These are phyloP conservation scores for Scrobipalpa costella DNA, from an alignment of 2,888 invertebrate species.

Conservation along the genomic window DNA sequence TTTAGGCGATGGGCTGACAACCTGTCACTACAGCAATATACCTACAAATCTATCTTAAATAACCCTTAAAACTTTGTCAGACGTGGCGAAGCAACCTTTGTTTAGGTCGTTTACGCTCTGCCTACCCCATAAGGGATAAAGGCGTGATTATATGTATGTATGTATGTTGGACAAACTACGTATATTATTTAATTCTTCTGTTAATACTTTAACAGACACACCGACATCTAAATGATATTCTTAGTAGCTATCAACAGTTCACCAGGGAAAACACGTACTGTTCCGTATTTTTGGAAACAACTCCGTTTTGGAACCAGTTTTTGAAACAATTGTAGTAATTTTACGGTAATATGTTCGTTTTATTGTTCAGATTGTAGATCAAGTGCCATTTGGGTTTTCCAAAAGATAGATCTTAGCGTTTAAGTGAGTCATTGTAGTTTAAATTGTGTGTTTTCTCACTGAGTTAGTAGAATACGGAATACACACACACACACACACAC, in stretches of 20 bases:
- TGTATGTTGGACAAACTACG: too few relatives aligned
- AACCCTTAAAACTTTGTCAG: too few relatives aligned
- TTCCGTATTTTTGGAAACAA: conserved; percentile 21
- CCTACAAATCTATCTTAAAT: too few relatives aligned
- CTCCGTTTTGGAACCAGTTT: conserved; percentile 33
- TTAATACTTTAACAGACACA: not conserved
- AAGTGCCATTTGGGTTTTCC: conserved; percentile 20
- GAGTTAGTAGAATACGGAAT: not conserved
- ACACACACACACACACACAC: too few relatives aligned
- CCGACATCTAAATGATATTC: not conserved
- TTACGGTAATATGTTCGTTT: conserved; percentile 23
- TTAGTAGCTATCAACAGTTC: conserved; percentile 33
- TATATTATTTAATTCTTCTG: too few relatives aligned
- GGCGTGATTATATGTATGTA: too few relatives aligned
- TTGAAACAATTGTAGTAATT: conserved; percentile 22
- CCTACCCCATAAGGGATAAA: too few relatives aligned
- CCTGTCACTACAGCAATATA: too few relatives aligned
- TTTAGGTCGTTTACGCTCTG: too few relatives aligned
- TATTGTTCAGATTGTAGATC: conserved; percentile 17
- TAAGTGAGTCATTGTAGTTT: conserved; percentile 11
- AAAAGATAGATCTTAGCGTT: conserved; percentile 6
- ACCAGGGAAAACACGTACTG: conserved; percentile 40
- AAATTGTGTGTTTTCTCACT: conserved; percentile 12
- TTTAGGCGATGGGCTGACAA: too few relatives aligned
- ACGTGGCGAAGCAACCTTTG: too few relatives aligned